Evolutionary conservation across 2,113 vertebrate genomes (phyloP).

Genomic region (Semnornis frantzii): DNA sequence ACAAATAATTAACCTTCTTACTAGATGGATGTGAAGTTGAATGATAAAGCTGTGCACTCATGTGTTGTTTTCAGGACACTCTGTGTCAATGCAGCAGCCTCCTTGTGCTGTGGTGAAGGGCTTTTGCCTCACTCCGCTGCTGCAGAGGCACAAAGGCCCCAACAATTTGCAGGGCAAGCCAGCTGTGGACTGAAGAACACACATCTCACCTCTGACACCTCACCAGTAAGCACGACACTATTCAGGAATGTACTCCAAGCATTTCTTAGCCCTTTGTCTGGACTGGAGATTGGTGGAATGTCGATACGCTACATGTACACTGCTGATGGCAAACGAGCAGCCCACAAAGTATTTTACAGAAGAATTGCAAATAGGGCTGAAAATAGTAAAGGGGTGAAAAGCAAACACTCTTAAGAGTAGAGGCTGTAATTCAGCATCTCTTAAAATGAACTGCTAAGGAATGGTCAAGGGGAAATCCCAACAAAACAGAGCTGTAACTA

Average conservation of each 20-base stretch:
- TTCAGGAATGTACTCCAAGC: not conserved
- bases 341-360: not conserved
- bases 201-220: not conserved
- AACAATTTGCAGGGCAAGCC: not conserved
- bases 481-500: not conserved
- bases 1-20: constrained; percentile 61
- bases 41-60: constrained; percentile 9
- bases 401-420: not conserved
- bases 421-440: not conserved
- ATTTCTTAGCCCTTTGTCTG: not conserved
- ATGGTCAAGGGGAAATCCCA: constrained; percentile 12
- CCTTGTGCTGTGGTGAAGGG: not conserved
- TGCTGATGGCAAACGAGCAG: not conserved
- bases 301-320: not conserved
- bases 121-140: not conserved
- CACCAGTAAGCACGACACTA: not conserved
- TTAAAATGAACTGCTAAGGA: constrained; percentile 32
- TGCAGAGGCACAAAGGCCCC: not conserved
- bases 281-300: not conserved
- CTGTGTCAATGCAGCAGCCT: not conserved
- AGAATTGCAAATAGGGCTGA: not conserved
- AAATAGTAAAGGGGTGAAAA: not conserved
- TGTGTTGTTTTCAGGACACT: not conserved
- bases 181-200: not conserved
- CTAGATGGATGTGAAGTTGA: not conserved